Evolutionary conservation across 2,888 invertebrate species (phyloP).

Genomic region (Diaphora mendica): DNA sequence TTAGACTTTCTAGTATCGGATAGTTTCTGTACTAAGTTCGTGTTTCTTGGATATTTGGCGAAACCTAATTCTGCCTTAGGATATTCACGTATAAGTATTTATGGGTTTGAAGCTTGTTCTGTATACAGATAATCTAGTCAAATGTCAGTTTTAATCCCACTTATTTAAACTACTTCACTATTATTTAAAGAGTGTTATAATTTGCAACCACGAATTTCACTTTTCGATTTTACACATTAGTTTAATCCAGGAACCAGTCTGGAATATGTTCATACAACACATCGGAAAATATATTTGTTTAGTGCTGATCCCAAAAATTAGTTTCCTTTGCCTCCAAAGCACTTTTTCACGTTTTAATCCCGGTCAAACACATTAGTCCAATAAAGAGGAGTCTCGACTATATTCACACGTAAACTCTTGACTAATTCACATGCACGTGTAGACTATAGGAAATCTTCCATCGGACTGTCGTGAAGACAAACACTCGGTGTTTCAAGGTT

Average conservation of each 20-base stretch:
- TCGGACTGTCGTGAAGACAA: not conserved
- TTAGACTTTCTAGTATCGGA: not conserved
- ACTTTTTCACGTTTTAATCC: not conserved
- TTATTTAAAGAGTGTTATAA: not conserved
- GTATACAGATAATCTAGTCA: not conserved
- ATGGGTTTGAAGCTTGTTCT: not conserved
- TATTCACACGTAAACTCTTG: not conserved
- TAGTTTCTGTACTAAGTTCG: not conserved
- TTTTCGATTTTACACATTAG: not conserved
- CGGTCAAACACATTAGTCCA: not conserved
- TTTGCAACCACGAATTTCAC: too few relatives aligned
- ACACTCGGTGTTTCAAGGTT: constrained; percentile 24
- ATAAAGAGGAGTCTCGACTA: not conserved
- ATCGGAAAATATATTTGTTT: not conserved
- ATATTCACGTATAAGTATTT: not conserved
- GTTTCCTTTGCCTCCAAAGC: not conserved
- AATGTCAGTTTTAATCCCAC: not conserved
- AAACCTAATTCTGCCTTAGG: not conserved
- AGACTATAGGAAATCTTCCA: constrained; percentile 35
- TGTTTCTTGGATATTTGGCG: not conserved
- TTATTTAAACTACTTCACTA: not conserved
- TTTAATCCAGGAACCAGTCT: not conserved
- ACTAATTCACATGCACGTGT: not conserved
- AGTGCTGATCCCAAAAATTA: not conserved
- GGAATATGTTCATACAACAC: not conserved